Base-by-base conservation (phyloP, 2,113 vertebrate genomes). In the Euleptes europaea region DNA sequence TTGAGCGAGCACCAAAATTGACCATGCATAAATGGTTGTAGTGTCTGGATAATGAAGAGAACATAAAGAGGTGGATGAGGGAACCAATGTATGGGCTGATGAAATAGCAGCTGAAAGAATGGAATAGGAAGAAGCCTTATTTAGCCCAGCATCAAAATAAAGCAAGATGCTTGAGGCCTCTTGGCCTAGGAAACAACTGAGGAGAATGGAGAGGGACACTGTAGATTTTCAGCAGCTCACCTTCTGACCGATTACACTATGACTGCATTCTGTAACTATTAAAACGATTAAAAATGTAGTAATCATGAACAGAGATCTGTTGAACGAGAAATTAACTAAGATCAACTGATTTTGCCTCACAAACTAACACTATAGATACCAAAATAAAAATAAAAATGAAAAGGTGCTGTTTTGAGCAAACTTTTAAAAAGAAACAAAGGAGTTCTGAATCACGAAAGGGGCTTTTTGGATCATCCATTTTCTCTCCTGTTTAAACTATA, bases 291-390 rank as follows among this genome's bases (percentile, higher is more conserved):
- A 54, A 19, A 54, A 54, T 54, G 17, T 54, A 54, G 17, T 54
- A 54, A 54, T 19, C 17, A 19, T 2, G 17, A 4, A 49, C 49
- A 49, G 6, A 49, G 49, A 49, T 49, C 49, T 49, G 49, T 49
- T 44, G 6, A 49, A 49, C 11, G 49, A 38, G 28, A 92, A 70
- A 78, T 77, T 40, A 23, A 88, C 28, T 76, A 23, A 44, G 14
- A 78, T 60, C 67, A 82, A 31, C 44, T 91, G 70, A 90, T 74
- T 47, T 31, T 88, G 70, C 73, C 38, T 63, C 44, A 80, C 69
- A 17, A 40, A 31, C 7, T 31, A 19, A n/a, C 7, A 15, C 17
- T 89, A 54, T 31, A 79, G 31, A 78, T 4, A 47, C 69, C 7
- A 3, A 75, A n/a, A n/a, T n/a, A n/a, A n/a, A n/a, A n/a, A n/a